These are phyloP conservation scores for Tenodera sinensis DNA, from an alignment of 2,888 invertebrate genomes.

Conservation along the genomic window DNA sequence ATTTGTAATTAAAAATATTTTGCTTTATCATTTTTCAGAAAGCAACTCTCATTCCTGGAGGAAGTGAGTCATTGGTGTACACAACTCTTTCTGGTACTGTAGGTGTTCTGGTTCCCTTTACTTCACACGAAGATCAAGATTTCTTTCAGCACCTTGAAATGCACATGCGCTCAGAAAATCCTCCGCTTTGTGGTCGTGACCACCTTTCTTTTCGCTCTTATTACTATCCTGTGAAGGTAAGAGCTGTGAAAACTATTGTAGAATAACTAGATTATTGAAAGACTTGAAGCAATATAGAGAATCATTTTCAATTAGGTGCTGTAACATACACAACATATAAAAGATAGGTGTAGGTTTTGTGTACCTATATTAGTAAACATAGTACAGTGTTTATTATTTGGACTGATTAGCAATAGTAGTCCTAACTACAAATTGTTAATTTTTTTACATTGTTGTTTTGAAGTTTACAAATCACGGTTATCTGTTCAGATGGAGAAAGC, in stretches of 20 bases:
- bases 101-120: slow-evolving; percentile 90
- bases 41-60: slow-evolving; percentile 94
- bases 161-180: slow-evolving; percentile 97
- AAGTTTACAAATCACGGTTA: too few species aligned
- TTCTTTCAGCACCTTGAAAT: slow-evolving; percentile 99
- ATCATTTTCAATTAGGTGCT: too few species aligned
- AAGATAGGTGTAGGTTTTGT: too few species aligned
- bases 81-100: slow-evolving; percentile 93
- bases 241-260: slow-evolving; percentile 29
- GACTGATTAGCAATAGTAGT: too few species aligned
- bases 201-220: slow-evolving; percentile 96
- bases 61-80: slow-evolving; percentile 94
- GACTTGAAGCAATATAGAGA: too few species aligned
- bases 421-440: too few species aligned
- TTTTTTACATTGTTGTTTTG: too few species aligned
- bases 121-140: slow-evolving; percentile 95
- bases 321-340: too few species aligned
- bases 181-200: slow-evolving; percentile 94
- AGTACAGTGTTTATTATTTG: too few species aligned
- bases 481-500: too few species aligned
- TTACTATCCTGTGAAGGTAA: slow-evolving; percentile 93
- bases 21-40: slow-evolving; percentile 45
- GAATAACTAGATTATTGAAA: not conserved
- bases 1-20: too few species aligned
- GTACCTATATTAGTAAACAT: too few species aligned